Conservation (phyloP, 2,888 invertebrate genomes). For the Aspidiotus destructor region DNA sequence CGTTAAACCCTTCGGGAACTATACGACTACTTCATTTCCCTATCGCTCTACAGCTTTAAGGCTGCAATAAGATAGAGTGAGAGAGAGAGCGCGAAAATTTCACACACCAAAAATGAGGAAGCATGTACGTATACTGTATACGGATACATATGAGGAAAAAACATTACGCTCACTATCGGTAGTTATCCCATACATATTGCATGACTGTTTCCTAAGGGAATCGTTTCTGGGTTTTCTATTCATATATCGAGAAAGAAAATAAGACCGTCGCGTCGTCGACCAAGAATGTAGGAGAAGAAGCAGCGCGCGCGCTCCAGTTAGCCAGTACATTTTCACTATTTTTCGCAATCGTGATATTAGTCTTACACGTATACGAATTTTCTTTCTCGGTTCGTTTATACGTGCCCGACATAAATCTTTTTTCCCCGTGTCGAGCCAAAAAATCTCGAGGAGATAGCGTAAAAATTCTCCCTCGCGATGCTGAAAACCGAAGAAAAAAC, state of each 20-base stretch:
- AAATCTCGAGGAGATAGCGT: too few relatives aligned
- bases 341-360: conserved; percentile 13
- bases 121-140: too few relatives aligned
- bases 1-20: conserved; percentile 14
- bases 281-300: background rate
- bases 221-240: conserved; percentile 30
- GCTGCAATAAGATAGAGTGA: background rate
- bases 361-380: too few relatives aligned
- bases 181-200: conserved; percentile 32
- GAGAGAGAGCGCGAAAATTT: background rate
- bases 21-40: conserved; percentile 10
- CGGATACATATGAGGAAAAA: background rate
- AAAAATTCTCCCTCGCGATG: too few relatives aligned
- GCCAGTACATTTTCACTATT: conserved; percentile 15
- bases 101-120: background rate
- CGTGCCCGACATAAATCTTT: too few relatives aligned
- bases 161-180: conserved; percentile 21
- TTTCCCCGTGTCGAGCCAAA: too few relatives aligned
- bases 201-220: conserved; percentile 24
- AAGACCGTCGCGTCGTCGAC: conserved; percentile 4
- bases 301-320: background rate
- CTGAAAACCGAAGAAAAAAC: too few relatives aligned
- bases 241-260: conserved; percentile 13
- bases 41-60: background rate
- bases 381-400: too few relatives aligned